Conservation (phyloP, 2,113 vertebrate species). For the Ursus arctos region DNA sequence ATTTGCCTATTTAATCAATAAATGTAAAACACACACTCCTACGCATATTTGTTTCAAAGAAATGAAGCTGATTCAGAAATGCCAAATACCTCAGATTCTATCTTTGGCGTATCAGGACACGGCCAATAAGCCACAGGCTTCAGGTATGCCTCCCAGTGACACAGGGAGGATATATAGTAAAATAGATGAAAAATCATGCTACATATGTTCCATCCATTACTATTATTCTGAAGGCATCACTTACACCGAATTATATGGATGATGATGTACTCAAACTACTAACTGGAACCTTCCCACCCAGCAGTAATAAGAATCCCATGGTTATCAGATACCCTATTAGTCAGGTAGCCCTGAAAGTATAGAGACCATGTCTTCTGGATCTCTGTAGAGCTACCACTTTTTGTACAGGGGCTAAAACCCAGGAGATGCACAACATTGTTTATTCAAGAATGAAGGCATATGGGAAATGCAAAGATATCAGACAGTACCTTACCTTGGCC, state of each 20-base stretch:
- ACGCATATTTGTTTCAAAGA: not conserved
- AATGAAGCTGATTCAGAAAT: conserved; percentile 42
- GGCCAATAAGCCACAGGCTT: not conserved
- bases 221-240: not conserved
- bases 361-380: conserved; percentile 1
- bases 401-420: not conserved
- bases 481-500: conserved; percentile 61
- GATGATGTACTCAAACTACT: conserved; percentile 26
- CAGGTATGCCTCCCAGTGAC: not conserved
- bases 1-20: not conserved
- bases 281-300: not conserved
- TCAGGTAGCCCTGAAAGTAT: not conserved
- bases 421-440: conserved; percentile 1
- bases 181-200: not conserved
- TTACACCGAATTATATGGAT: not conserved
- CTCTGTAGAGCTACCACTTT: conserved; percentile 7
- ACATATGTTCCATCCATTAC: not conserved
- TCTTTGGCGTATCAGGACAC: not conserved
- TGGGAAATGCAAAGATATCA: conserved; percentile 1
- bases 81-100: conserved; percentile 2
- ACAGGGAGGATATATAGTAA: not conserved
- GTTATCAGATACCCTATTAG: not conserved
- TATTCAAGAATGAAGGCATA: conserved; percentile 28
- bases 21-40: not conserved
- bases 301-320: not conserved